These are phyloP conservation scores for Acleris literana DNA, from an alignment of 2,888 invertebrate species.

Conservation along the genomic window DNA sequence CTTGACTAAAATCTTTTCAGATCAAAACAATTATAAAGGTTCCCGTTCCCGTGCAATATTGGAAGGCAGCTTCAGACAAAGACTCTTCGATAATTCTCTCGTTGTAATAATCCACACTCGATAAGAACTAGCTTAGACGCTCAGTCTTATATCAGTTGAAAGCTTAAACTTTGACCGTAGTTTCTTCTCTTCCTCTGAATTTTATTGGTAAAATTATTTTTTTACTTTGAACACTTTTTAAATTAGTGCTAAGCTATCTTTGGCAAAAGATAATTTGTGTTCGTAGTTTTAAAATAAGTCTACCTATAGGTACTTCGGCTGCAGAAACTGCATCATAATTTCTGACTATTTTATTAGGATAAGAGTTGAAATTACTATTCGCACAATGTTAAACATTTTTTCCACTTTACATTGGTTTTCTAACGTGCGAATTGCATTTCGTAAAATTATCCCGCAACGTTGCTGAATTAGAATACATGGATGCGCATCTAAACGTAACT, in stretches of 20 bases:
- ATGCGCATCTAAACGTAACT: conserved; percentile 15
- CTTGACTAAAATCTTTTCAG: not conserved
- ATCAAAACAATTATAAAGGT: conserved; percentile 9
- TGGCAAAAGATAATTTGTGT: conserved; percentile 34
- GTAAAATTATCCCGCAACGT: not conserved
- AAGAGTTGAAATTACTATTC: not conserved
- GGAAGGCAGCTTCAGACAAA: conserved; percentile 18
- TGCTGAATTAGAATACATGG: not conserved
- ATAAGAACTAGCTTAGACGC: conserved; percentile 65
- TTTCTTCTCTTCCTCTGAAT: conserved; percentile 68
- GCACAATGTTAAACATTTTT: not conserved
- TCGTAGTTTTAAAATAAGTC: conserved; percentile 18
- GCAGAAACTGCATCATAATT: not conserved
- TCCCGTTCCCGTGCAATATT: not conserved
- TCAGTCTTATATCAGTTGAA: conserved; percentile 70
- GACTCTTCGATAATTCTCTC: conserved; percentile 49
- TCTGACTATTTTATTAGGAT: not conserved
- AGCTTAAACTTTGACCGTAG: conserved; percentile 68
- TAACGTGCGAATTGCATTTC: not conserved
- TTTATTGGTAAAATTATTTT: conserved; percentile 71
- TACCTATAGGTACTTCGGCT: conserved; percentile 4
- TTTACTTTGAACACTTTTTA: conserved; percentile 58
- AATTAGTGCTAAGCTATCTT: conserved; percentile 52
- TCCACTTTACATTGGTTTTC: not conserved
- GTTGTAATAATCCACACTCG: conserved; percentile 69